phyloP scores from a whole-genome alignment of 1,140 invertebrate genomes.

The Trichonephila inaurata region DNA sequence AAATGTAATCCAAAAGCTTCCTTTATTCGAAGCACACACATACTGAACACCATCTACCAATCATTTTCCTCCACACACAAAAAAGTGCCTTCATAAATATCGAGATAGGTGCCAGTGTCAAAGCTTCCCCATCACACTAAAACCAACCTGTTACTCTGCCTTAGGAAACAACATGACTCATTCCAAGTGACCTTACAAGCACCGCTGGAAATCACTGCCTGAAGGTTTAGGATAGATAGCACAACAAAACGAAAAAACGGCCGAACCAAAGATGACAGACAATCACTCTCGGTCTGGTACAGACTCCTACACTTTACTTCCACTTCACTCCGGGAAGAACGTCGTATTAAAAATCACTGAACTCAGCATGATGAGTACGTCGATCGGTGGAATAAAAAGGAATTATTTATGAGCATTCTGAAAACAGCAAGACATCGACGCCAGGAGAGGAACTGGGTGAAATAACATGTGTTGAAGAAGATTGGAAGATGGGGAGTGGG shows the following conservation, averaged over 20 bases:
- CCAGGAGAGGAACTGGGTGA: not conserved
- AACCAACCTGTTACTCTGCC: not conserved
- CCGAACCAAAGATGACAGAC: not conserved
- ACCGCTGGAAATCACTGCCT: not conserved
- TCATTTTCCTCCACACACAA: too few species aligned
- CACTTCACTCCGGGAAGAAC: not conserved
- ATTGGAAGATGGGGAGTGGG: not conserved
- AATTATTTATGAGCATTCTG: conserved; percentile 32
- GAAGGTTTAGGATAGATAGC: not conserved
- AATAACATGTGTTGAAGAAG: not conserved
- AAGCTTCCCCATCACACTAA: not conserved
- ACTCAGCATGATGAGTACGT: not conserved
- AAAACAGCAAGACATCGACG: not conserved
- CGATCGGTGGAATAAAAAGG: not conserved
- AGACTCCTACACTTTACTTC: not conserved
- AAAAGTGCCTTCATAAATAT: too few species aligned
- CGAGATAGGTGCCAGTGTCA: not conserved
- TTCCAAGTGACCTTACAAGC: not conserved
- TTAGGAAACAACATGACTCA: not conserved
- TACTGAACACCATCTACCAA: too few species aligned
- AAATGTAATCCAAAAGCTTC: too few species aligned
- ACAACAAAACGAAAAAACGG: not conserved
- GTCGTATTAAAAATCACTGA: not conserved
- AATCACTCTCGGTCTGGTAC: not conserved
- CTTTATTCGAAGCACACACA: too few species aligned